Base-by-base conservation (phyloP, 2,888 invertebrate genomes). In the Argyresthia goedartella region DNA sequence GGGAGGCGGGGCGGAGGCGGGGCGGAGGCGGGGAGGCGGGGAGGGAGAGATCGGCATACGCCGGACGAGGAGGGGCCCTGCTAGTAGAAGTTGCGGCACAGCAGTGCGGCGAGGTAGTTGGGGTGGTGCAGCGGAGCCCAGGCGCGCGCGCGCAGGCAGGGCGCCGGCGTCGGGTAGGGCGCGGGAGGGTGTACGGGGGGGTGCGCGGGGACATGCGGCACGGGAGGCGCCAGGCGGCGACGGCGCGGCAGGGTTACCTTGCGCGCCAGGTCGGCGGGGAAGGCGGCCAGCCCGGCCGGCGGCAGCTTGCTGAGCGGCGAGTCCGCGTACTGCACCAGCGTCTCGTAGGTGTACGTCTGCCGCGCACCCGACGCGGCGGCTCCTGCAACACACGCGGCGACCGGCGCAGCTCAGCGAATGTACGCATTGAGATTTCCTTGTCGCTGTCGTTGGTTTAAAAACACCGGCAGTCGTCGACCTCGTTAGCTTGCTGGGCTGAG, bases 241-340 rank as follows among this genome's bases (percentile, higher is more conserved):
- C 35, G 53, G n/a, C 35, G 36, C 34, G 39, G 41, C 34, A 15
- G 41, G 13, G 51, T 62, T 60, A 87, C 87, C 86, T 86, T 87
- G 81, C 87, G 86, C 73, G 81, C 81, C 64, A 87, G 77, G 73
- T 87, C 86, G 62, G 79, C 66, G 68, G 87, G 87, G 75, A 87
- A 84, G 54, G 69, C 72, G 60, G 73, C 79, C 63, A 85, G 79
- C 52, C 81, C 81, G 66, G 75, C 73, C 57, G 87, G 87, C 73
- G 82, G 81, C 80, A 81, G 75, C 79, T 86, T 85, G 80, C 84
- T 84, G 54, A 87, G 85, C 74, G 86, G 88, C 61, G 88, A 86
- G 71, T 81, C 80, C 55, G 88, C 84, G 76, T 81, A 86, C 76
- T 85, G 82, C 78, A 88, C 76, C 73, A 88, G 76, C 73, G 86